These are phyloP conservation scores for Siniperca chuatsi DNA, from an alignment of 2,113 vertebrate species.

Conservation along the genomic window DNA sequence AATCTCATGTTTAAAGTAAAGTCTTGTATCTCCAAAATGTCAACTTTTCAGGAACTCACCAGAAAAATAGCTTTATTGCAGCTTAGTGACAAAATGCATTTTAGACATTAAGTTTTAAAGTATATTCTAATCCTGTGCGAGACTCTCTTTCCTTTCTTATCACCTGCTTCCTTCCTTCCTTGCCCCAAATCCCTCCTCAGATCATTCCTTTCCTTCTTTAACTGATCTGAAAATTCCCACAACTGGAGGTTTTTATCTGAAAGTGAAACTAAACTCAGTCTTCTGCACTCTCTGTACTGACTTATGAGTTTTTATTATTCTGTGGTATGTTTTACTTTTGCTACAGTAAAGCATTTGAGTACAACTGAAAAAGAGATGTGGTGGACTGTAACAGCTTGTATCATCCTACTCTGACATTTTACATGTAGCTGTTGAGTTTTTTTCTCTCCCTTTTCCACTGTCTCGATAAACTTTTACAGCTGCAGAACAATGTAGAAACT, in stretches of 20 bases:
- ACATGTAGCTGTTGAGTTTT: slow-evolving; percentile 4
- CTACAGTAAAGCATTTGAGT: not conserved
- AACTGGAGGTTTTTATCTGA: not conserved
- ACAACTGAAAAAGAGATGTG: not conserved
- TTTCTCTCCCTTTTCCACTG: not conserved
- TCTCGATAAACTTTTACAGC: slow-evolving; percentile 14
- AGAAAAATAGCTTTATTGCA: not conserved
- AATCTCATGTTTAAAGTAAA: too few species aligned
- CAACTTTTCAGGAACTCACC: not conserved
- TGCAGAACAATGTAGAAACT: slow-evolving; percentile 31
- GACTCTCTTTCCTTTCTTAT: not conserved
- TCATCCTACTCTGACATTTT: slow-evolving; percentile 29
- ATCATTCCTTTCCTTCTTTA: not conserved
- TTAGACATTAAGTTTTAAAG: not conserved
- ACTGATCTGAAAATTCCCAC: not conserved
- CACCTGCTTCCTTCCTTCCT: not conserved
- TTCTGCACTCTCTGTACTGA: too few species aligned
- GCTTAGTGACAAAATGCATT: not conserved
- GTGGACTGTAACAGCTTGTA: not conserved
- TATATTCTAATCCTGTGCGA: not conserved
- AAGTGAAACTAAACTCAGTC: not conserved
- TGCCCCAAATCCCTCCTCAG: not conserved
- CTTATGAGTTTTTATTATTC: not conserved
- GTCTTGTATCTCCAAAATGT: not conserved
- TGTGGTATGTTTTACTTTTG: not conserved